Evolutionary conservation across 2,888 invertebrate species (phyloP).

Genomic region (Chaitophorus viminalis): DNA sequence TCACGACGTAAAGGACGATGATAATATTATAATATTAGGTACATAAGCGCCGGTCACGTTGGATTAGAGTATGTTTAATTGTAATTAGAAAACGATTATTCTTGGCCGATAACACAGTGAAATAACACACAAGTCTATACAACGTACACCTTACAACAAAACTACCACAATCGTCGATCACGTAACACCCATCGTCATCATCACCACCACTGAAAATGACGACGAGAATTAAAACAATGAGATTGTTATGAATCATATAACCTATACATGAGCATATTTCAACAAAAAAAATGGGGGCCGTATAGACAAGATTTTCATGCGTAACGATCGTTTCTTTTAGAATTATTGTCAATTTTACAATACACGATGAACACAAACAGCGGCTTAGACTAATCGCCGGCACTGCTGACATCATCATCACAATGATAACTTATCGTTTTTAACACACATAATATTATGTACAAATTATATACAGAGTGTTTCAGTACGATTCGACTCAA

Average conservation of each 20-base stretch:
- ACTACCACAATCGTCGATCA: not conserved
- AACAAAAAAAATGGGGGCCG: not conserved
- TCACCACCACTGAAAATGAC: not conserved
- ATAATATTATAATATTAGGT: not conserved
- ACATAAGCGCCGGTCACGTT: not conserved
- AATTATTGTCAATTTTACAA: slow-evolving; percentile 12
- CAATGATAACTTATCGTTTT: slow-evolving; percentile 2
- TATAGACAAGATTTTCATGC: not conserved
- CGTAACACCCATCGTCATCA: not conserved
- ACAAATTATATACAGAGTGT: not conserved
- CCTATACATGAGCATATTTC: not conserved
- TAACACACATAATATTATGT: not conserved
- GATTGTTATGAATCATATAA: not conserved
- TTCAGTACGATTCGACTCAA: no score
- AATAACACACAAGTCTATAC: no score
- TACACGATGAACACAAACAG: not conserved
- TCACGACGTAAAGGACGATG: not conserved
- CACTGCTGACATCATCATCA: slow-evolving; percentile 20
- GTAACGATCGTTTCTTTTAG: not conserved
- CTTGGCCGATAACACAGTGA: no score
- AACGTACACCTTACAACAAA: no score
- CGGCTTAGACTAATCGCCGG: not conserved
- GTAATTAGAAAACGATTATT: not conserved
- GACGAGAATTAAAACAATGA: not conserved
- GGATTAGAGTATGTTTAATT: not conserved